A percentile compares a stretch with the other conserved stretches of the same genome.
phyloP scores from a whole-genome alignment of 2,888 invertebrate genomes.

The Biston stratarius region DNA sequence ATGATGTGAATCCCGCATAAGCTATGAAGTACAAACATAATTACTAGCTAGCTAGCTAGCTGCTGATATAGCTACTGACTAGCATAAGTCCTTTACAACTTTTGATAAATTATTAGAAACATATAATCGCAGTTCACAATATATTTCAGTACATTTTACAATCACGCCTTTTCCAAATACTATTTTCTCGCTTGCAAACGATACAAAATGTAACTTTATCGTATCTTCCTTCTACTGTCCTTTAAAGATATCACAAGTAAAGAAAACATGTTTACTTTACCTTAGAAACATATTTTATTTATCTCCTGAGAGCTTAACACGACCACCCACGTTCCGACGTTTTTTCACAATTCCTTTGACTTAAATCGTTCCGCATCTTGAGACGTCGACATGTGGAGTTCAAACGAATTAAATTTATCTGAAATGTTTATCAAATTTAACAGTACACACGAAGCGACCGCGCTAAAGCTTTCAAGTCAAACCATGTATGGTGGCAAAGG shows the following conservation, averaged over 20 bases:
- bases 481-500: conserved; percentile 16
- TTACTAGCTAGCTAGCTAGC: too few relatives aligned
- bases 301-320: conserved; percentile 11
- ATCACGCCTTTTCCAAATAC: too few relatives aligned
- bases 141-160: too few relatives aligned
- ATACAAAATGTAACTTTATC: too few relatives aligned
- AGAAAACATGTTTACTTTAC: background rate
- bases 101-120: too few relatives aligned
- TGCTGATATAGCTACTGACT: too few relatives aligned
- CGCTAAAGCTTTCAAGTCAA: conserved; percentile 28
- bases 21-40: too few relatives aligned
- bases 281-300: background rate
- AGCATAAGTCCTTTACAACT: too few relatives aligned
- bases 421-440: conserved; percentile 26
- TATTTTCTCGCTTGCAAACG: too few relatives aligned
- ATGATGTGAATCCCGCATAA: too few relatives aligned
- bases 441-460: conserved; percentile 18
- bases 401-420: conserved; percentile 29
- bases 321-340: conserved; percentile 4
- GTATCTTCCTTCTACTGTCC: background rate
- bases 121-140: too few relatives aligned
- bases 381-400: conserved; percentile 30
- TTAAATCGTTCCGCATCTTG: conserved; percentile 17
- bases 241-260: background rate
- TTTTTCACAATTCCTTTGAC: conserved; percentile 16